A percentile compares a stretch with the other conserved stretches of the same genome.
Evolutionary conservation across 2,888 invertebrate species (phyloP).

Genomic region (Bruchidius siliquastri): DNA sequence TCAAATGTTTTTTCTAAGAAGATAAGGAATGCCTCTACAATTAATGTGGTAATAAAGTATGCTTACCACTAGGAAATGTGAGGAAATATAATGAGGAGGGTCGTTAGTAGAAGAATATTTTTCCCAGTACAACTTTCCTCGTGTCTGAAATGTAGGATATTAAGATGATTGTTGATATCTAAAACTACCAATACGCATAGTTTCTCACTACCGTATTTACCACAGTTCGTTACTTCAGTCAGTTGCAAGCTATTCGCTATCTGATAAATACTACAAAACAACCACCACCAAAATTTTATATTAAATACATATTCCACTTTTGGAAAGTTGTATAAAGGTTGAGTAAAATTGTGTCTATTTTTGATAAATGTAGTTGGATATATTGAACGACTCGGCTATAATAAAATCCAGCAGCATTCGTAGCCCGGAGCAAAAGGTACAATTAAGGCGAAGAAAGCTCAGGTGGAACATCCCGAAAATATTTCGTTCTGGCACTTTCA

Average conservation of each 20-base stretch:
- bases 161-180: too few species aligned
- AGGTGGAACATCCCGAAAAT: not conserved
- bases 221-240: too few species aligned
- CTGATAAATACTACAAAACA: too few species aligned
- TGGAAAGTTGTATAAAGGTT: too few species aligned
- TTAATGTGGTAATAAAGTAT: not conserved
- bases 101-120: not conserved
- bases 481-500: not conserved
- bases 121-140: not conserved
- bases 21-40: not conserved
- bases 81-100: not conserved
- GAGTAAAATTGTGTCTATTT: too few species aligned
- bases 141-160: too few species aligned
- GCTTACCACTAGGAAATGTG: not conserved
- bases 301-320: too few species aligned
- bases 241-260: too few species aligned
- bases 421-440: not conserved
- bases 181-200: too few species aligned
- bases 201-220: too few species aligned
- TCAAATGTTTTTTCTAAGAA: not conserved
- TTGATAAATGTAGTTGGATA: too few species aligned
- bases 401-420: not conserved
- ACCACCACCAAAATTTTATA: too few species aligned
- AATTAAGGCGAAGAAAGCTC: not conserved
- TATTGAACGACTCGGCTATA: not conserved